Evolutionary conservation across 2,888 invertebrate genomes (phyloP), one percentile per base, ranked within the genome.

Genomic region (Andrena minutula): DNA sequence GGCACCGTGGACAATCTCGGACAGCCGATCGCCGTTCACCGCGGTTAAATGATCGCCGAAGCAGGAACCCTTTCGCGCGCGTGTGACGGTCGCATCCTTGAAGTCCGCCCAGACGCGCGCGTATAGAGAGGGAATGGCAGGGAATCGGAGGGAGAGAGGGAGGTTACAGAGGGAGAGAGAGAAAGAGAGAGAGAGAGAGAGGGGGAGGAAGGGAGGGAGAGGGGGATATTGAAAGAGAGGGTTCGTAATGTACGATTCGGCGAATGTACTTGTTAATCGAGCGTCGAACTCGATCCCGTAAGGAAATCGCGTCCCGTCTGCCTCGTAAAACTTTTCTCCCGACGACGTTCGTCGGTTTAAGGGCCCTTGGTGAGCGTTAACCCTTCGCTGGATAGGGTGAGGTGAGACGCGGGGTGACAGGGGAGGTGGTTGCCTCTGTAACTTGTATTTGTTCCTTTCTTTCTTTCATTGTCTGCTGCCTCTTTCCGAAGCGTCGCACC

Each of bases 311-410:
- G 63, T 64, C 69, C 51, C 63, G 75, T 68, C 78, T 68, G 78
- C 61, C 74, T 74, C 41, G 74, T 60, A 32, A 66, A 68, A 51
- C 30, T 28, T 56, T n/a, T 12, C 20, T 47, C 63, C 35, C 64
- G 47, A 58, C 72, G 41, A 64, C 51, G 61, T 47, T 65, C 58
- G 58, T 58, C 49, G 65, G 68, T 69, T 75, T 35, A 41, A 75
- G 69, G 75, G 75, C 56, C 53, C 56, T 79, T 64, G 75, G 75
- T 75, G 35, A 79, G 75, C 75, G 78, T 79, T 69, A 75, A 66
- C 66, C 80, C 72, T 78, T 72, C 61, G 56, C 51, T 64, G 47
- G 35, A 28, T 68, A 68, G 80, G 72, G 66, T 41, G 64, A 32
- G 65, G 60, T 77, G 53, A 28, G 58, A 41, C 56, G 41, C 20